These are phyloP conservation scores for Caenorhabditis remanei DNA, from an alignment of 1,140 invertebrate species.

Conservation along the genomic window DNA sequence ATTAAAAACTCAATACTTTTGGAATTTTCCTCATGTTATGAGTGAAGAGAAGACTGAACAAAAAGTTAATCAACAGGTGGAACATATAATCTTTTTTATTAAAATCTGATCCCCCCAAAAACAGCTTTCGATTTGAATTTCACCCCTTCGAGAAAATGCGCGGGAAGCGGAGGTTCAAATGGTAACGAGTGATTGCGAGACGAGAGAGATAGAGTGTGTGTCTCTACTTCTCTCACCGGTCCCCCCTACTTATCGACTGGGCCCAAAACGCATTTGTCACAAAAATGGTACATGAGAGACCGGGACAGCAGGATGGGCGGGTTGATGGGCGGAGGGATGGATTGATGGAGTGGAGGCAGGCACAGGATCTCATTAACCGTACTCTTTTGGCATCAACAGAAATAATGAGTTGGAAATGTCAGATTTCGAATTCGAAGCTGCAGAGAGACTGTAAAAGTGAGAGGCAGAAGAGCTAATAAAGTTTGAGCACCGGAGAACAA, in stretches of 20 bases:
- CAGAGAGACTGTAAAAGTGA: neutral
- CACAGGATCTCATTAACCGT: neutral
- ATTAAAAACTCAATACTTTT: too few species aligned
- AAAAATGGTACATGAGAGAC: constrained; percentile 28
- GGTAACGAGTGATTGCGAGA: constrained; percentile 31
- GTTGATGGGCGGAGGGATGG: neutral
- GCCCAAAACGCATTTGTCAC: constrained; percentile 49
- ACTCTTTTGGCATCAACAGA: neutral
- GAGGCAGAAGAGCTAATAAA: neutral
- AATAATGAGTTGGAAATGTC: neutral
- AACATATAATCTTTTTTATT: too few species aligned
- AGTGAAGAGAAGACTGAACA: too few species aligned
- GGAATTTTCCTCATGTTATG: too few species aligned
- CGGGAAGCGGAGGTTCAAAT: constrained; percentile 26
- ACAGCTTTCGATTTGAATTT: neutral
- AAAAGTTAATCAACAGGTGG: too few species aligned
- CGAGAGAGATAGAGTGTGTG: neutral
- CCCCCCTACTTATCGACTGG: neutral
- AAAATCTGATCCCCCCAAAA: neutral
- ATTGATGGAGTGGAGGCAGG: neutral
- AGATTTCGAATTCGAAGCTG: neutral
- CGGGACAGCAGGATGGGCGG: neutral
- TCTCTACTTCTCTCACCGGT: constrained; percentile 19
- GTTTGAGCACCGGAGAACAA: neutral
- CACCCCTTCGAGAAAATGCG: neutral